Evolutionary conservation across 2,888 invertebrate genomes (phyloP), one percentile per base, ranked within the genome.

Genomic region (Pachymerium ferrugineum): DNA sequence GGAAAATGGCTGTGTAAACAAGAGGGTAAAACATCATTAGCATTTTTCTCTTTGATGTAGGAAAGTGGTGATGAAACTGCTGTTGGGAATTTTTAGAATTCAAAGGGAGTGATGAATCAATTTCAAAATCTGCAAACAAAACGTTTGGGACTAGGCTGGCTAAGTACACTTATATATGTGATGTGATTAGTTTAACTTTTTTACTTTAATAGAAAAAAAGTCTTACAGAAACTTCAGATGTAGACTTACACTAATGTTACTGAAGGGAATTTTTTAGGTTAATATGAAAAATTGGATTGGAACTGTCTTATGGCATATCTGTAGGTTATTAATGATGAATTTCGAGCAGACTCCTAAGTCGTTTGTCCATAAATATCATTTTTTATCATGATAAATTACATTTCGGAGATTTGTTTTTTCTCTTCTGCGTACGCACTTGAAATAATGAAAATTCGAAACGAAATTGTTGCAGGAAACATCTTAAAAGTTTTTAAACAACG

Each of bases 231-330:
- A 62, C 22, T 25, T 16, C 3, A 5, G 22, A 1, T 28, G 28
- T 10, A 28, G 62, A 28, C 28, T 28, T 28, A 8, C 12, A 25
- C 25, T 62, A 62, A 28, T 28, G 28, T 62, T 25, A 28, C 62
- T 62, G 62, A 47, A 25, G 25, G 62, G 62, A 1, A 0, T 3
- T 25, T 25, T 62, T 62, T 62, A 28, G n/a, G 1, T 28, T 22
- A 25, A n/a, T 28, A 4, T 62, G 62, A 62, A 62, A 62, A 62
- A 62, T 62, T 62, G 62, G 62, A 62, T 62, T 62, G 28, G 62
- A 62, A 62, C 28, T 62, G 62, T 62, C 62, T 62, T 62, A 28
- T 28, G 28, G 62, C 62, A 62, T 62, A 62, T 62, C 62, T 62
- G 62, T 14, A 6, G n/a, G 62, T 62, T 62, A 62, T 62, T 62